Evolutionary conservation across 2,113 vertebrate genomes (phyloP).

Genomic region (Thymallus thymallus): DNA sequence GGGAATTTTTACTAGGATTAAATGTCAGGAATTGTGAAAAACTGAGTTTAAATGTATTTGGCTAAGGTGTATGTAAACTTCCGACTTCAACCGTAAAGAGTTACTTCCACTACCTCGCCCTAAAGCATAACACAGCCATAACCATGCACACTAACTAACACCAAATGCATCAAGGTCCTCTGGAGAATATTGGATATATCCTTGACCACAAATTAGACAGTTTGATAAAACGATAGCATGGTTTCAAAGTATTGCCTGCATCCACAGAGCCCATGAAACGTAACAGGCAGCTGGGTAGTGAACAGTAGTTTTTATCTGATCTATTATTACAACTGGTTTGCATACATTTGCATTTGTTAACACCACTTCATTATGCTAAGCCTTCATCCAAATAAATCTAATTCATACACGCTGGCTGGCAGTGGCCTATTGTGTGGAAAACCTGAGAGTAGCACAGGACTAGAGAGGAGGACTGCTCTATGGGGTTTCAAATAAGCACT

Average conservation of each 20-base stretch:
- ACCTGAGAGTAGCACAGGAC: neutral
- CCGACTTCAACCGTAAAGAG: no score
- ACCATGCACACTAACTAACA: neutral
- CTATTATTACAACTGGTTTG: neutral
- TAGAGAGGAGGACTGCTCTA: neutral
- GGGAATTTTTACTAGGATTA: no score
- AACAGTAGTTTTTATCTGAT: neutral
- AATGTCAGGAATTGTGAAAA: no score
- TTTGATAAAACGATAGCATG: neutral
- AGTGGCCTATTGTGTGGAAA: neutral
- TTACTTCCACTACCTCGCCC: neutral
- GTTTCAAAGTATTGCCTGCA: no score
- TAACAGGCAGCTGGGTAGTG: neutral
- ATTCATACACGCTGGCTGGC: no score
- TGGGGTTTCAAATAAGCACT: constrained; percentile 5
- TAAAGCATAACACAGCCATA: neutral
- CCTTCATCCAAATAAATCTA: neutral
- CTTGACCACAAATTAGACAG: neutral
- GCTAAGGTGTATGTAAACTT: no score
- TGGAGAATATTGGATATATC: neutral
- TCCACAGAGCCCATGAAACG: neutral
- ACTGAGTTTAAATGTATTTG: no score
- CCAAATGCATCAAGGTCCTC: neutral
- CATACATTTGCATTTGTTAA: neutral
- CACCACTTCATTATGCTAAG: neutral